Evolutionary conservation across 2,113 vertebrate species (phyloP), one percentile per base, ranked within the genome.

Genomic region (Pachyramphus minor): DNA sequence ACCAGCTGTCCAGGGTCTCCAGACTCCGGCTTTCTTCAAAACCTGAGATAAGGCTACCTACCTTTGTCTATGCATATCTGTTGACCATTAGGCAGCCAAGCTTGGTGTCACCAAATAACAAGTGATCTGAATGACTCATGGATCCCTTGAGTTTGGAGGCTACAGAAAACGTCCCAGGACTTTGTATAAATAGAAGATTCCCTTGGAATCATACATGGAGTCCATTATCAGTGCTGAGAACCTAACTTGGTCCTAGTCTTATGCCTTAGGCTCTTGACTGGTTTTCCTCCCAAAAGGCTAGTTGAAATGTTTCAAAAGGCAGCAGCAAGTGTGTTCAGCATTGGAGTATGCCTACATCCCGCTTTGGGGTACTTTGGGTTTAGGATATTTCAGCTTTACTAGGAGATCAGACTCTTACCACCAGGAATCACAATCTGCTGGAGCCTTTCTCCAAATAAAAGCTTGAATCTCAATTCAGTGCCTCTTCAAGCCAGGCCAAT

Each of bases 401-500:
- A 24, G 37, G 73, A 80, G 50, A 78, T 62, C n/a, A 37, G 31
- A 39, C 37, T 62, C 59, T 90, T 9, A 42, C 18, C 41, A 42
- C 28, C 14, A 52, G 45, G 55, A 89, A 74, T 63, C 23, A 39
- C 4, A 52, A 20, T 35, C 85, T 82, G 27, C 58, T 68, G 31
- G 53, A 89, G 12, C 24, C 42, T 72, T 63, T 76, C 53, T 69
- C 49, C n/a, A 82, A 96, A 96, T 53, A 88, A 82, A 77, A 15
- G 62, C 12, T 63, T 67, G 85, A 64, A 74, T 9, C 33, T 86
- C 73, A 77, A 76, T 69, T 76, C 82, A 47, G 39, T 86, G 55
- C 27, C 75, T 93, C 31, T 93, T 86, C 73, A 77, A 90, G 68
- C 89, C 68, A 84, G 64, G 69, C 85, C 88, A 94, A 93, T 64